phyloP scores from a whole-genome alignment of 2,113 vertebrate species.

The Erythrolamprus reginae region DNA sequence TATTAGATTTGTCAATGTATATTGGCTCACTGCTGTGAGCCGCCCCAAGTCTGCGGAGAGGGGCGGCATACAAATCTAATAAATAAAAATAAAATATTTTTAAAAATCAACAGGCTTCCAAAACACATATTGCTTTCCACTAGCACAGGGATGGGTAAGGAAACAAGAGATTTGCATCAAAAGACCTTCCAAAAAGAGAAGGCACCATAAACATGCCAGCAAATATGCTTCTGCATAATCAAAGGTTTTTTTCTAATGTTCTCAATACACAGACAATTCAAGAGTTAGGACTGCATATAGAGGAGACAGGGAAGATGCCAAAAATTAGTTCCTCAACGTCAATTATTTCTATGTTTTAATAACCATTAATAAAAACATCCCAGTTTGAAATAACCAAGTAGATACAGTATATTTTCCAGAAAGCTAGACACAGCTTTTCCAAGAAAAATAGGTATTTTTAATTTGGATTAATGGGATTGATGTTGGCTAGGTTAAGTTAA shows the following conservation, averaged over 20 bases:
- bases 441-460: background rate
- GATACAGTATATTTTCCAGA: background rate
- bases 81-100: no score
- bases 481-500: slow-evolving; percentile 1
- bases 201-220: background rate
- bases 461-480: background rate
- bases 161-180: background rate
- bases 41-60: no score
- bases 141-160: background rate
- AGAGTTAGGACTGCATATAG: background rate
- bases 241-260: background rate
- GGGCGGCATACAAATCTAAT: no score
- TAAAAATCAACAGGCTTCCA: background rate
- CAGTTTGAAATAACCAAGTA: background rate
- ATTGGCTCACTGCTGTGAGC: no score
- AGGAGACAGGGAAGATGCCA: background rate
- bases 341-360: background rate
- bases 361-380: background rate
- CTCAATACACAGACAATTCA: background rate
- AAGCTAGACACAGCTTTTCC: background rate
- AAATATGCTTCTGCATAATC: background rate
- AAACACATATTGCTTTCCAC: background rate
- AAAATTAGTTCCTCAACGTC: background rate
- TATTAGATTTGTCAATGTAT: no score
- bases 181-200: background rate